Conservation (phyloP, 2,797 vertebrate species). For the Mormyrus proboscirostris region DNA sequence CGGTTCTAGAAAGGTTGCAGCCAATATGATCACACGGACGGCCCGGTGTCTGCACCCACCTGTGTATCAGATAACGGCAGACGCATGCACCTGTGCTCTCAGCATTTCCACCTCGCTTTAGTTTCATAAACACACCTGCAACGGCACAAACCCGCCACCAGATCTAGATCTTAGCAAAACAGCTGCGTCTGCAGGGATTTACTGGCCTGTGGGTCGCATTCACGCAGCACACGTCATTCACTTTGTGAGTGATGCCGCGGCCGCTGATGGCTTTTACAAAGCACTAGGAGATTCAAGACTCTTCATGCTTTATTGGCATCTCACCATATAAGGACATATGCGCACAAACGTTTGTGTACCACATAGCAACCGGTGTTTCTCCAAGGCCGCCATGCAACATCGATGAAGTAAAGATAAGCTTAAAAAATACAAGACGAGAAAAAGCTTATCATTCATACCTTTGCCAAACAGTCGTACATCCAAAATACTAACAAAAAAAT, state of each 20-base stretch:
- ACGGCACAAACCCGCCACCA: background rate
- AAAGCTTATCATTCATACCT: background rate
- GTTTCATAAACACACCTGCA: background rate
- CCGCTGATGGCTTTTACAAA: background rate
- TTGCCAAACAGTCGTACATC: background rate
- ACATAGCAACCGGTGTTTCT: background rate
- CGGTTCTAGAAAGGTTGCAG: background rate
- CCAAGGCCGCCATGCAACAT: background rate
- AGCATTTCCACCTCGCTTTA: background rate
- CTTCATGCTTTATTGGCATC: background rate
- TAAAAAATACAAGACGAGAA: background rate
- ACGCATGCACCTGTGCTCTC: background rate
- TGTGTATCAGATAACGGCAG: background rate
- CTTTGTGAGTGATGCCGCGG: background rate
- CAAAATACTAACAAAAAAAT: background rate
- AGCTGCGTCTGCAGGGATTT: background rate
- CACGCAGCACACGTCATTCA: background rate
- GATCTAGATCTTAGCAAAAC: background rate
- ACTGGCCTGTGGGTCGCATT: background rate
- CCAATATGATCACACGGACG: background rate
- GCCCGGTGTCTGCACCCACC: background rate
- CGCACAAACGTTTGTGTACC: background rate
- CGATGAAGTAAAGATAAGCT: background rate
- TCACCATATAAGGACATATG: background rate
- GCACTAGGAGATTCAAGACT: background rate